Base-by-base conservation (phyloP, 2,113 vertebrate species). In the Galbula dea region DNA sequence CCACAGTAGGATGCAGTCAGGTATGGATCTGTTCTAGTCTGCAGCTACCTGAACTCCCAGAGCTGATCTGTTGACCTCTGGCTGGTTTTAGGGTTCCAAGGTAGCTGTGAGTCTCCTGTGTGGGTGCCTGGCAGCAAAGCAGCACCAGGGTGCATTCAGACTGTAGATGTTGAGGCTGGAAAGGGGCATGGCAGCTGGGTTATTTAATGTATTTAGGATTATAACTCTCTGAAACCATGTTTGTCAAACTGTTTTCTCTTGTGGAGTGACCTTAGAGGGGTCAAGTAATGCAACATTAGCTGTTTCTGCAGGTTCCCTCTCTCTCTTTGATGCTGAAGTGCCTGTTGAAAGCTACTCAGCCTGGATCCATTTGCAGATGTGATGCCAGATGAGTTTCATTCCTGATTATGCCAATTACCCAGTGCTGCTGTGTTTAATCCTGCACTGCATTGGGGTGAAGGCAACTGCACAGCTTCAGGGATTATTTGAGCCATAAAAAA, bases 351-450 rank as follows among this genome's bases (percentile, higher is more conserved):
- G 36, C 63, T 73, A 3, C 87, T 62, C 51, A 54, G 63, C 10
- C 68, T 32, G 39, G 52, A 76, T 81, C 3, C 29, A 77, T 93
- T 36, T 83, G 68, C 69, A 89, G 73, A 77, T 68, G 79, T 65
- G 86, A 76, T 73, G 54, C 74, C 65, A 69, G 86, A 73, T 66
- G 86, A 81, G 78, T 73, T 84, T 59, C 63, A 81, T 84, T 94
- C 32, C 69, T 69, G 65, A 63, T 76, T 36, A 59, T 0, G 5
- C 79, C 76, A 76, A 89, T 83, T 83, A 67, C 69, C 83, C 74
- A 43, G 12, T 36, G 59, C 82, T 81, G 89, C 77, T 58, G 54
- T 32, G 65, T 58, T 92, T 89, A 88, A 77, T 94, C 89, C 74
- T 73, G 74, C 63, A 11, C 73, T 5, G 43, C 24, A n/a, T n/a